These are phyloP conservation scores for Calcarius lapponicus DNA, from an alignment of 2,797 vertebrate genomes.

Conservation along the genomic window DNA sequence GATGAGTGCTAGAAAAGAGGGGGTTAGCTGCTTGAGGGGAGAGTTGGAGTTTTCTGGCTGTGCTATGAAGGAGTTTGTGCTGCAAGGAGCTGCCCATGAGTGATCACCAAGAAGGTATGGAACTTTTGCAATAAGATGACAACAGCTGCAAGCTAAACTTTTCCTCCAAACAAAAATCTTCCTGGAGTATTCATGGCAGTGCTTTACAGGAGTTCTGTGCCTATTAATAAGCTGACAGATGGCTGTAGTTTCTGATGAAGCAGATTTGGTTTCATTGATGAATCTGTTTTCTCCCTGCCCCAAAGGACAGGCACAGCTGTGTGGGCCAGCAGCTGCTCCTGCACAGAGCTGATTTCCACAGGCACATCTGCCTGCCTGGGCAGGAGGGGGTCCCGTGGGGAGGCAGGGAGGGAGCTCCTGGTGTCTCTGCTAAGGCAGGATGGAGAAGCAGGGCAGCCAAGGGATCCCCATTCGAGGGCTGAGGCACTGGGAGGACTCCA, in stretches of 20 bases:
- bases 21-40: too few relatives aligned
- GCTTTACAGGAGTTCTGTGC: background rate
- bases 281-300: background rate
- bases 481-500: rapidly evolving
- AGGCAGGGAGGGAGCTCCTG: background rate
- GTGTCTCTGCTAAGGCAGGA: rapidly evolving
- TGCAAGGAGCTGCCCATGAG: too few relatives aligned
- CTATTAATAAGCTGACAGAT: constrained; percentile 54
- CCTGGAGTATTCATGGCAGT: background rate
- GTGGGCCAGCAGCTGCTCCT: background rate
- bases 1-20: too few relatives aligned
- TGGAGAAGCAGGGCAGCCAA: background rate
- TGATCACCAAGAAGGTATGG: too few relatives aligned
- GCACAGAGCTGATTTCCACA: background rate
- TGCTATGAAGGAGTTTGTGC: too few relatives aligned
- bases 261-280: background rate
- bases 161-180: background rate
- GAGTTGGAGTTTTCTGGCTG: too few relatives aligned
- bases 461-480: background rate
- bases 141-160: background rate
- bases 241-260: constrained; percentile 6
- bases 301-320: constrained; percentile 11
- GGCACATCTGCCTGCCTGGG: background rate
- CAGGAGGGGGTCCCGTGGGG: rapidly evolving
- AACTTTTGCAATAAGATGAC: too few relatives aligned